phyloP scores from a whole-genome alignment of 2,888 invertebrate genomes.

The Cataglyphis rosenhaueri region DNA sequence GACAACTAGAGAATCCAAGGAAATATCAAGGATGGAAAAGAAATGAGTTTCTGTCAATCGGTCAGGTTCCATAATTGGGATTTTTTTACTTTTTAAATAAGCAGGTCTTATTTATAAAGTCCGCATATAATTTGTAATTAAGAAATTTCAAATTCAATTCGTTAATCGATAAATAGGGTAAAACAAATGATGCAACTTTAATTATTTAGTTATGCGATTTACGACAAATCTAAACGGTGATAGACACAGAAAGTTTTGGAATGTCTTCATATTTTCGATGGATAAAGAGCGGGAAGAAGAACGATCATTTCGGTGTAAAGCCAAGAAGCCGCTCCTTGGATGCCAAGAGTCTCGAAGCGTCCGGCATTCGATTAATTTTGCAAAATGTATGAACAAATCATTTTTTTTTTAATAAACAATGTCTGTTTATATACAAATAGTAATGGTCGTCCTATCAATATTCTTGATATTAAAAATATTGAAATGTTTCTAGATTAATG shows the following conservation, averaged over 20 bases:
- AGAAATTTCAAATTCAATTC: background rate
- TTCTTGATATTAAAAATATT: background rate
- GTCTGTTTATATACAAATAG: background rate
- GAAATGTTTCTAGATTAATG: background rate
- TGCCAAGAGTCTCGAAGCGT: slow-evolving; percentile 90
- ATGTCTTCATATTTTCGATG: slow-evolving; percentile 91
- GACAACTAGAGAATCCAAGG: background rate
- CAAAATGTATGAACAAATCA: slow-evolving; percentile 85
- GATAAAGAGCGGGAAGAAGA: slow-evolving; percentile 89
- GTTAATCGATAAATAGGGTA: background rate
- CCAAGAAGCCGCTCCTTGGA: slow-evolving; percentile 92
- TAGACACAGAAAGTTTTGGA: slow-evolving; percentile 44
- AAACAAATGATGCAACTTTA: background rate
- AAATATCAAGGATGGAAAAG: background rate
- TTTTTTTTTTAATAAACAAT: background rate
- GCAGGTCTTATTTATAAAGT: background rate
- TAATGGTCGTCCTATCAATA: background rate
- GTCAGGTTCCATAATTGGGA: background rate
- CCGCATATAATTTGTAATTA: slow-evolving; percentile 7
- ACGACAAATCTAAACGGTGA: background rate
- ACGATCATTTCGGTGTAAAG: slow-evolving; percentile 87
- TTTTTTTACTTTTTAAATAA: background rate
- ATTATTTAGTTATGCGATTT: slow-evolving; percentile 21
- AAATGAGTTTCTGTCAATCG: background rate
- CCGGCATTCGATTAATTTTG: slow-evolving; percentile 88